Base-by-base conservation (phyloP, 2,797 vertebrate genomes). In the Toxotes lorentzi region DNA sequence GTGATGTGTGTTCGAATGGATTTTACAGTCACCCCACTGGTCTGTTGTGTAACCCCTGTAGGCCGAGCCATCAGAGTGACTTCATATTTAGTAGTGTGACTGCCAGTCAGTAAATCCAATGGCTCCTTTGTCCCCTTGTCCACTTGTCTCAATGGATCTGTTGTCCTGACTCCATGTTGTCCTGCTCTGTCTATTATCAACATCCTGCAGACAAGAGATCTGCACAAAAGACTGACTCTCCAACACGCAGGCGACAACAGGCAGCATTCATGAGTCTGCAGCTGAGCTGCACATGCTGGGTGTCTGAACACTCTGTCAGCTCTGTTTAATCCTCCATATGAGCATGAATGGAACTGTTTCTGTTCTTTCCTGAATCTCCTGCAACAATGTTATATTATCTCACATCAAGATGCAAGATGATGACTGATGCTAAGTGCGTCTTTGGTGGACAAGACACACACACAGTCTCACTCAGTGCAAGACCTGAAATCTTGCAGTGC, bases 131-230 rank as follows among this genome's bases (percentile, higher is more conserved):
- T 91, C 50, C 69, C 21, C 35, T 34, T 13, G 2, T 71, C 21
- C 19, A 54, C 67, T 68, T 34, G 69, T 78, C 77, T 89, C 79
- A 89, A 89, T 85, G 72, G 78, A 48, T 63, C 86, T 47, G 71
- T 88, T 91, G 85, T 91, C 38, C 23, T 13, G 34, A 21, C 48
- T 73, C 40, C 51, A 63, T 69, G 68, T 32, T 48, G 12, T 35
- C 64, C 71, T 58, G 62, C 78, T 81, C 71, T 83, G 80, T 80
- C 65, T 66, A 73, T 85, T 76, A 83, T 81, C 75, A 74, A 77
- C 81, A 83, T 87, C 83, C 85, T 81, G 89, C 71, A 71, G 71
- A 48, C 63, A 65, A 56, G 51, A 63, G 56, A 67, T 78, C 48
- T 61, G 56, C 66, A 84, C 79, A 86, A 82, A 78, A 74, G 72